A percentile compares a stretch with the other conserved stretches of the same genome.
Evolutionary conservation across 2,113 vertebrate species (phyloP).

Genomic region (Xiphias gladius): DNA sequence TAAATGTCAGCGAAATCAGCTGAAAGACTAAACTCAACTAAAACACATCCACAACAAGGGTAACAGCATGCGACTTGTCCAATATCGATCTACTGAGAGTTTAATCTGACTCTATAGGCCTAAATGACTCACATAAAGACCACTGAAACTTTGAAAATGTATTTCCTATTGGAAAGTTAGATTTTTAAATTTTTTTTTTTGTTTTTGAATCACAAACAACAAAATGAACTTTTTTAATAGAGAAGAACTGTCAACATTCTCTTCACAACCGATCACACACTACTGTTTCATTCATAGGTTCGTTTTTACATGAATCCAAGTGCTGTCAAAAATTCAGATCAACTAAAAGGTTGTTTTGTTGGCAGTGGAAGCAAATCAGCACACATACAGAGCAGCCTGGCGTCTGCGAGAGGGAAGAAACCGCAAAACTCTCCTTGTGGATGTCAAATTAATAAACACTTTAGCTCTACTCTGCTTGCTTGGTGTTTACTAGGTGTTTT

Average conservation of each 20-base stretch:
- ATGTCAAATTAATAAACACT: neutral
- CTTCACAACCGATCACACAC: neutral
- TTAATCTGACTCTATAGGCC: too few relatives aligned
- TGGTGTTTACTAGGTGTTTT: neutral
- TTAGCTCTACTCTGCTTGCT: too few relatives aligned
- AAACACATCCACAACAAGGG: too few relatives aligned
- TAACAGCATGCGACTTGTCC: too few relatives aligned
- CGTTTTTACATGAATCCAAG: neutral
- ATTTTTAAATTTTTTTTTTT: neutral
- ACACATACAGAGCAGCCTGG: neutral
- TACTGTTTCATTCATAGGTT: neutral
- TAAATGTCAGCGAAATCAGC: too few relatives aligned
- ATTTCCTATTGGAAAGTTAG: too few relatives aligned
- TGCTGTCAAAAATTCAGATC: neutral
- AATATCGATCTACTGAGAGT: too few relatives aligned
- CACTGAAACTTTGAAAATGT: too few relatives aligned
- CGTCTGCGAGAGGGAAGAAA: neutral
- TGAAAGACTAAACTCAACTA: too few relatives aligned
- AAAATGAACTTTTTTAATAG: neutral
- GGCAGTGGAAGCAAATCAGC: neutral
- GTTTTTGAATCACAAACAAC: neutral
- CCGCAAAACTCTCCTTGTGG: neutral
- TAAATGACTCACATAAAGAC: too few relatives aligned
- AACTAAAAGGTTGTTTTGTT: neutral
- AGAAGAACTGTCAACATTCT: neutral